Base-by-base conservation (phyloP, 2,888 invertebrate species). In the Pyrocoelia pectoralis region DNA sequence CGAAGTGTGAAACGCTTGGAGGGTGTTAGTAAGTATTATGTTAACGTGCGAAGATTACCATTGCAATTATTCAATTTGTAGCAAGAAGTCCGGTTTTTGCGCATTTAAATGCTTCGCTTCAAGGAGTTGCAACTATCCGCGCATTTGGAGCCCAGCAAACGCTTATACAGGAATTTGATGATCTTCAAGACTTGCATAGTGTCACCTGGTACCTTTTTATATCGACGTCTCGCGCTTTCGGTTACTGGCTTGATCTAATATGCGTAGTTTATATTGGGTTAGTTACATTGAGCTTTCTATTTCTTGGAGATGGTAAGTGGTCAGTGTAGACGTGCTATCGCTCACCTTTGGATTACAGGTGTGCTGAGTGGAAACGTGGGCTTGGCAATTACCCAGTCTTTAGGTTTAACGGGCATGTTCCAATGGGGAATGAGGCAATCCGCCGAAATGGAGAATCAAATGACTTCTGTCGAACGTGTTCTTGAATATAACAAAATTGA, bases 81-180 rank as follows among this genome's bases (percentile, higher is more conserved):
- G 94, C 94, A 67, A 90, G 96, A 64, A 96, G 96, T 73, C 97
- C 98, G 0, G 94, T 98, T 10, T 98, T 96, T 83, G 92, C 93
- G 1, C 97, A 97, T 77, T 83, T 98, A 73, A 93, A 46, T 17
- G 46, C 46, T n/a, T 46, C 46, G 2, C 46, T 46, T 15, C 46
- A 46, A 46, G 46, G 46, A 91, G 84, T 98, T 65, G 89, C 94
- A 0, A 96, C 97, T 0, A 95, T 98, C 46, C 86, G 97, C 56
- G 94, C 96, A 0, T 96, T 94, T 77, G 88, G 88, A 6, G 94
- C 93, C 0, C 91, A 95, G 76, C 86, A 88, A 55, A 87, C 91
- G 17, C 88, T 97, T 46, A 88, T 88, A 43, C 82, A 86, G 28
- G 93, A 94, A 78, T 94, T 94, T 73, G 93, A 94, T 73, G 86